phyloP scores from a whole-genome alignment of 2,113 vertebrate species.

The Nettapus auritus region DNA sequence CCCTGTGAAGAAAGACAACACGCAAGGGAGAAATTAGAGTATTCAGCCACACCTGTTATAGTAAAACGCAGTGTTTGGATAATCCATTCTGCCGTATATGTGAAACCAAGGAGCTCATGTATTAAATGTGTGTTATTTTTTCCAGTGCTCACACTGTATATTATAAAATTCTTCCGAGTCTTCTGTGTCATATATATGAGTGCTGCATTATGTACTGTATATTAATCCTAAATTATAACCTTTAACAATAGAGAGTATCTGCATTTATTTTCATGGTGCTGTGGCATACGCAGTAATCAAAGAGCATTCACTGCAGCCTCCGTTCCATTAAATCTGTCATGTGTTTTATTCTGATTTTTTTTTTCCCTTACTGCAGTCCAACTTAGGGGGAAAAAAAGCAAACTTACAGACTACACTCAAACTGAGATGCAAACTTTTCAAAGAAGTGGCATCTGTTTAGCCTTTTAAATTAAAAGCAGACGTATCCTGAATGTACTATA shows the following conservation, averaged over 20 bases:
- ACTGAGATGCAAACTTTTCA: constrained; percentile 6
- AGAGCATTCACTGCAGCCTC: neutral
- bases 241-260: neutral
- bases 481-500: neutral
- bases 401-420: neutral
- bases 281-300: neutral
- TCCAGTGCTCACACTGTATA: neutral
- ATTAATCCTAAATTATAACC: constrained; percentile 21
- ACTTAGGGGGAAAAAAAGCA: neutral
- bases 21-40: neutral
- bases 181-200: neutral
- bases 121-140: neutral
- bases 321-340: neutral
- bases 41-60: neutral
- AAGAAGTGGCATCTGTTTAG: neutral
- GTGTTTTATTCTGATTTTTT: neutral
- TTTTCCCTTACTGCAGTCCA: neutral
- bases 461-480: neutral
- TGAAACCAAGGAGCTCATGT: neutral
- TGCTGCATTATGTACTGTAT: neutral
- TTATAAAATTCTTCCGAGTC: neutral
- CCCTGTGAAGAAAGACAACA: neutral
- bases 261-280: neutral
- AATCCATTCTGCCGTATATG: neutral
- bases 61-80: neutral